These are phyloP conservation scores for Tridacna crocea DNA, from an alignment of 2,888 invertebrate species.

Conservation along the genomic window DNA sequence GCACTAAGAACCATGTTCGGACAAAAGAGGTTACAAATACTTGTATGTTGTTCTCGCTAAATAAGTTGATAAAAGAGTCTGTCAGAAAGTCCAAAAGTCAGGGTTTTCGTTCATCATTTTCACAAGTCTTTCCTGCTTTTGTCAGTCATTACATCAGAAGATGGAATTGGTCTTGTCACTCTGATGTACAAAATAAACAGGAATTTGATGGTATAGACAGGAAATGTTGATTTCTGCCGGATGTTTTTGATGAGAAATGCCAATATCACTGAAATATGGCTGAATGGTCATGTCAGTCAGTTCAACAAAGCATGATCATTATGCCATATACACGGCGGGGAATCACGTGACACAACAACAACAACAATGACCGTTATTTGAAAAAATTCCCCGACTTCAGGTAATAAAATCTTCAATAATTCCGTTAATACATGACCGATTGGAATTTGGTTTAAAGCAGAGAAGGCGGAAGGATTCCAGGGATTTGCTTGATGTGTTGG, in stretches of 20 bases:
- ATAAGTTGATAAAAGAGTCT: background rate
- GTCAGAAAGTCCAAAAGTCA: background rate
- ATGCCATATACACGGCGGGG: too few relatives aligned
- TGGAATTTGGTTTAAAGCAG: too few relatives aligned
- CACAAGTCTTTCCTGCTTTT: conserved; percentile 3
- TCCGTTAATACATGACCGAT: too few relatives aligned
- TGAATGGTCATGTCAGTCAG: background rate
- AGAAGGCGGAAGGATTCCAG: too few relatives aligned
- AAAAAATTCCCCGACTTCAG: too few relatives aligned
- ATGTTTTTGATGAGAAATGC: conserved; percentile 12
- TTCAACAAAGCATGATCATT: background rate
- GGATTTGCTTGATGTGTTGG: too few relatives aligned
- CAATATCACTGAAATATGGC: conserved; percentile 4
- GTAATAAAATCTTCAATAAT: too few relatives aligned
- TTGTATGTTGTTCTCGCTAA: too few relatives aligned
- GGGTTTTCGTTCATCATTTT: background rate
- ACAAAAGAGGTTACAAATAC: too few relatives aligned
- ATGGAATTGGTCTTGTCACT: conserved; percentile 8
- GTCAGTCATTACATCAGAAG: conserved; percentile 9
- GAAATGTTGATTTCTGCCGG: conserved; percentile 1
- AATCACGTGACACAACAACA: too few relatives aligned
- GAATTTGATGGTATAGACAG: conserved; percentile 12
- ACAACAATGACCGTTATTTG: too few relatives aligned
- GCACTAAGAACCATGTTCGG: too few relatives aligned
- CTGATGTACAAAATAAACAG: conserved; percentile 10